Base-by-base conservation (phyloP, 2,888 invertebrate genomes). In the Lochmaea capreae region DNA sequence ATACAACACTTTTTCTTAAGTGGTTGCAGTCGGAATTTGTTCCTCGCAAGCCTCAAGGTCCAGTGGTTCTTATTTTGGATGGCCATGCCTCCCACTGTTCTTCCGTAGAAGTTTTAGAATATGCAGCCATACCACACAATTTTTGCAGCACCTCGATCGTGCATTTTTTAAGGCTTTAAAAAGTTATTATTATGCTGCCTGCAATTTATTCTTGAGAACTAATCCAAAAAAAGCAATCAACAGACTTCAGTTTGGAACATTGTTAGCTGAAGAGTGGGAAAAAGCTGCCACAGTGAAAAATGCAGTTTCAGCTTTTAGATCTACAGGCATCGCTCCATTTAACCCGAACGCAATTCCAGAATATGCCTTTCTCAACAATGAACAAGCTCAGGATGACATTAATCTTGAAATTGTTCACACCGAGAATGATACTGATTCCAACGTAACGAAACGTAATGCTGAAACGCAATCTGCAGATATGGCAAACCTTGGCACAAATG, bases 1-100 rank as follows among this genome's bases (percentile, higher is more conserved):
- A 71, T 62, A 18, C 57, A 16, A 67, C 49, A 9, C 72, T 79
- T 43, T 79, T 79, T 71, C 46, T 74, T 18, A 54, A 67, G 11
- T 76, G 77, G 72, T 59, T 75, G 18, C 58, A 33, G 46, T 66
- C 75, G 18, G 46, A 66, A 63, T 85, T 84, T 75, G n/a, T 82
- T 16, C 83, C 82, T 1, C 72, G 80, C 43, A 84, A 84, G 76
- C 79, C 80, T n/a, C 43, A 70, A 8, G 83, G 83, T 42, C 81
- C 77, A 75, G 80, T 81, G 16, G 14, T 83, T 10, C 65, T 84
- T n/a, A 72, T 83, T 65, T 69, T 84, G 12, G 83, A 85, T 76
- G 83, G 82, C 8, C 82, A 83, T 68, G 18, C 79, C n/a, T 80
- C 82, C n/a, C 83, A 84, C 74, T 78, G 71, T 18, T 80, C 65